A percentile compares a stretch with the other conserved stretches of the same genome.
phyloP scores from a whole-genome alignment of 2,888 invertebrate species.

The Galerucella pusilla region DNA sequence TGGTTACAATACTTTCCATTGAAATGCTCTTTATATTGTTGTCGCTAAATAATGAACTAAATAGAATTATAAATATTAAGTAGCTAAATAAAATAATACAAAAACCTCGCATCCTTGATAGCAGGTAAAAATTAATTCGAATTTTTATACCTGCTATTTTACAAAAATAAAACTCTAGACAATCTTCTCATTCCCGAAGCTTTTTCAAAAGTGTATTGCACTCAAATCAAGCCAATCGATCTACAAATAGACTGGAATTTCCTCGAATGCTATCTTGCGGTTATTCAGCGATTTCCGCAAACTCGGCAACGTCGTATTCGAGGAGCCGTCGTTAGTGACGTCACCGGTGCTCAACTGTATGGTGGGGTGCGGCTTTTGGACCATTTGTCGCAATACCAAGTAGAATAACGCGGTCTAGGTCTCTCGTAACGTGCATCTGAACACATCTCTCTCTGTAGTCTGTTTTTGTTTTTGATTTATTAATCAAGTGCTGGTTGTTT shows the following conservation, averaged over 20 bases:
- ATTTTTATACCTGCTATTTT: not conserved
- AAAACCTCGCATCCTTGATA: not conserved
- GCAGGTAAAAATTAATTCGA: not conserved
- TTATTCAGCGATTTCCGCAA: slow-evolving; percentile 5
- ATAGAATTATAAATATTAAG: too few species aligned
- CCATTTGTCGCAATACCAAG: slow-evolving; percentile 47
- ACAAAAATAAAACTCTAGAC: not conserved
- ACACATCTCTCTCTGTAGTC: not conserved
- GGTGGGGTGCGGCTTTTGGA: slow-evolving; percentile 58
- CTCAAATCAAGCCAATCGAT: not conserved
- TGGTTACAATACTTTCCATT: too few species aligned
- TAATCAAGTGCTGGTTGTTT: slow-evolving; percentile 15
- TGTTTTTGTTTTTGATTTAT: slow-evolving; percentile 1
- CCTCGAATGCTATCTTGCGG: not conserved
- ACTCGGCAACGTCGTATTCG: slow-evolving; percentile 28
- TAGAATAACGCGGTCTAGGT: slow-evolving; percentile 48
- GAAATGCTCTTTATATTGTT: too few species aligned
- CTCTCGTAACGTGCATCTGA: slow-evolving; percentile 28
- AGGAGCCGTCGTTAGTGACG: slow-evolving; percentile 59
- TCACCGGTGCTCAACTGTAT: slow-evolving; percentile 63
- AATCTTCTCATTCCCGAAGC: not conserved
- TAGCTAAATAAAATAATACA: not conserved
- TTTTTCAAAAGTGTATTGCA: slow-evolving; percentile 13
- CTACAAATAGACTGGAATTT: slow-evolving; percentile 16
- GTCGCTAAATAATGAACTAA: too few species aligned